A percentile compares a stretch with the other conserved stretches of the same genome.
phyloP scores from a whole-genome alignment of 2,113 vertebrate genomes.

The Spilogale gracilis region DNA sequence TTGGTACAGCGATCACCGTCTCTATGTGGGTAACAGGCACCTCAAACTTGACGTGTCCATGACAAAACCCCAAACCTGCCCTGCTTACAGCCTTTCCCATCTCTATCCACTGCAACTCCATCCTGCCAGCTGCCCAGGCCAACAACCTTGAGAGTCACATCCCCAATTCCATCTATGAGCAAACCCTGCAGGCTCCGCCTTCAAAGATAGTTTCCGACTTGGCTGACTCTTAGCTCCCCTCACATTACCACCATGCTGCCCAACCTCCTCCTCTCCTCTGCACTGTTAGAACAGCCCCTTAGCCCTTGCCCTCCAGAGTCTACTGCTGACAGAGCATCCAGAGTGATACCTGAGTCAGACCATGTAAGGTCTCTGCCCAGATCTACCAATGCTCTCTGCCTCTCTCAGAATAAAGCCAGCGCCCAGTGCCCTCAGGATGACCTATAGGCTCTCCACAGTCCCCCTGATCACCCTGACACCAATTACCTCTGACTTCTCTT shows the following conservation, averaged over 20 bases:
- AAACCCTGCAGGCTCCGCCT: not conserved
- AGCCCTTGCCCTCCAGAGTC: not conserved
- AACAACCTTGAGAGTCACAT: not conserved
- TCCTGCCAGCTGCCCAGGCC: not conserved
- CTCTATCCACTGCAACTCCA: not conserved
- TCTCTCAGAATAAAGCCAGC: not conserved
- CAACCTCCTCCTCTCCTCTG: not conserved
- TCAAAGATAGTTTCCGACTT: not conserved
- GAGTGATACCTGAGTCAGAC: not conserved
- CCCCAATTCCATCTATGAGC: not conserved
- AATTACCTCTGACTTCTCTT: not conserved
- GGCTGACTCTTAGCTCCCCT: not conserved
- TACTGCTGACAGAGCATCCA: not conserved
- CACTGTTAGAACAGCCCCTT: not conserved
- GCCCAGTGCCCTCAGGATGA: not conserved
- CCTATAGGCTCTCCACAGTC: not conserved
- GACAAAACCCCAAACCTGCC: not conserved
- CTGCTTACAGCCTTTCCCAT: not conserved
- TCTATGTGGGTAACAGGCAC: not conserved
- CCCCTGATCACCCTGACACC: not conserved
- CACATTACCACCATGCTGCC: not conserved
- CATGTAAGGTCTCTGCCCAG: not conserved
- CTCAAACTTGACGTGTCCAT: not conserved
- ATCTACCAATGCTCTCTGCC: not conserved
- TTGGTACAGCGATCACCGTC: accelerated